A percentile compares a stretch with the other conserved stretches of the same genome.
phyloP scores from a whole-genome alignment of 2,113 vertebrate species.

The Brevimyrus niger region DNA sequence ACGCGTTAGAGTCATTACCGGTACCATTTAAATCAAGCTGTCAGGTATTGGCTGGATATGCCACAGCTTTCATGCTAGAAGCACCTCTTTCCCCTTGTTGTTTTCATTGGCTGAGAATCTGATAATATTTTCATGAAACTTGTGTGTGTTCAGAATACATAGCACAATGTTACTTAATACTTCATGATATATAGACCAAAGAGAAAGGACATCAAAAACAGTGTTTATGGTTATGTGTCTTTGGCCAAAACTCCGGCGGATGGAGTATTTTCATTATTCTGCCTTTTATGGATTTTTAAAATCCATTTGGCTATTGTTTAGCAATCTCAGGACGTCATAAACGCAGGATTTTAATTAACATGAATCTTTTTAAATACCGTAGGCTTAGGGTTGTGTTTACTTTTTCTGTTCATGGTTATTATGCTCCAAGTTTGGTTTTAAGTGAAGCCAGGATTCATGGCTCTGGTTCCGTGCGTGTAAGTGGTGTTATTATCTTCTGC shows the following conservation, averaged over 20 bases:
- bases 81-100: not conserved
- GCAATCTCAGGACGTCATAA: not conserved
- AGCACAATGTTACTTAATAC: not conserved
- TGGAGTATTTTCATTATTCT: not conserved
- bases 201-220: not conserved
- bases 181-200: not conserved
- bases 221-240: not conserved
- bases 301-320: not conserved
- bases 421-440: not conserved
- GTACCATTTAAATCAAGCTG: not conserved
- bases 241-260: not conserved
- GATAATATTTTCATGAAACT: not conserved
- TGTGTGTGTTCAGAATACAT: not conserved
- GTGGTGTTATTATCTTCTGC: not conserved
- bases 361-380: not conserved
- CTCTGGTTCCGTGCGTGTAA: not conserved
- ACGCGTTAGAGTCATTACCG: not conserved
- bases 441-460: conserved; percentile 7
- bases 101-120: not conserved
- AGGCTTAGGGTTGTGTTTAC: not conserved
- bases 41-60: not conserved
- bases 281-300: not conserved
- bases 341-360: not conserved
- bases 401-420: not conserved
- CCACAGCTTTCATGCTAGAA: not conserved